These are phyloP conservation scores for Esox niger DNA, from an alignment of 2,113 vertebrate species.

Conservation along the genomic window DNA sequence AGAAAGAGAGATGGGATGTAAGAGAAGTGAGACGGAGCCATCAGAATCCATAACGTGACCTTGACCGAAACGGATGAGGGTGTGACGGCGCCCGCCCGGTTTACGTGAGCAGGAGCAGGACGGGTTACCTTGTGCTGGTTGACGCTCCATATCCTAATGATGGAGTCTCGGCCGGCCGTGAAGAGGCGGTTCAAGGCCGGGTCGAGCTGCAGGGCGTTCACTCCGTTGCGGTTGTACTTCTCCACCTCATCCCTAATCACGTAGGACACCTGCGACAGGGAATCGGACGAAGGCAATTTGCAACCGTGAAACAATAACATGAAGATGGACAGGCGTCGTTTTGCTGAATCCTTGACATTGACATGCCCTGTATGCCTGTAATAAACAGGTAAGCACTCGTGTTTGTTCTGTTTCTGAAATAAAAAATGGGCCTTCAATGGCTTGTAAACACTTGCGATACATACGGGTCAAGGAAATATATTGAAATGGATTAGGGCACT, in stretches of 20 bases:
- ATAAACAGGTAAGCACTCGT: not conserved
- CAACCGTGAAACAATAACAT: not conserved
- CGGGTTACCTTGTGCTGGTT: constrained; percentile 85
- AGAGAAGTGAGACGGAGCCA: not conserved
- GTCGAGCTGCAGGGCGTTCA: constrained; percentile 87
- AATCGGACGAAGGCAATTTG: not conserved
- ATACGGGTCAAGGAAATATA: not conserved
- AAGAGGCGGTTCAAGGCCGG: constrained; percentile 85
- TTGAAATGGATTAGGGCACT: not conserved
- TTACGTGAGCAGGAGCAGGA: not conserved
- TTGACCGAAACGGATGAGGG: not conserved
- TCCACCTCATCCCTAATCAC: constrained; percentile 90
- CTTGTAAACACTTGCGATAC: too few species aligned
- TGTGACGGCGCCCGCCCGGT: not conserved
- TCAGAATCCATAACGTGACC: not conserved
- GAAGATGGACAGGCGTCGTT: not conserved
- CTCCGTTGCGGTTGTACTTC: constrained; percentile 86
- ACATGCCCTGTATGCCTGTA: too few species aligned
- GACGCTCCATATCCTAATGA: constrained; percentile 89
- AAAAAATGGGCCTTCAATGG: too few species aligned
- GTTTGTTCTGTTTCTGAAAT: too few species aligned
- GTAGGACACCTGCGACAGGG: constrained; percentile 78
- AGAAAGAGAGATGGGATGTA: not conserved
- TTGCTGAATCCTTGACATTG: not conserved
- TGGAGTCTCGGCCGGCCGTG: constrained; percentile 85